phyloP scores from a whole-genome alignment of 2,888 invertebrate genomes.

The Fragum fragum region DNA sequence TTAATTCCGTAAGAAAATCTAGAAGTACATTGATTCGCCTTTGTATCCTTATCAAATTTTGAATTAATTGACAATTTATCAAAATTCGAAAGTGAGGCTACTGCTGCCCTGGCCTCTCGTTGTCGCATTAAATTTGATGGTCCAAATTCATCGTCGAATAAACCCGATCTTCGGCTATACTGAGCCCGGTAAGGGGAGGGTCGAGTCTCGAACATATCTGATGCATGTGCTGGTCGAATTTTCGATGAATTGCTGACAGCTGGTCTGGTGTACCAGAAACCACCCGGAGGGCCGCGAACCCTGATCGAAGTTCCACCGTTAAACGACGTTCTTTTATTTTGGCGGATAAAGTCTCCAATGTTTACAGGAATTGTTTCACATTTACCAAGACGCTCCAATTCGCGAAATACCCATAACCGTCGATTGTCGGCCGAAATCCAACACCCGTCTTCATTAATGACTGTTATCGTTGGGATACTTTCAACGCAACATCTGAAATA shows the following conservation, averaged over 20 bases:
- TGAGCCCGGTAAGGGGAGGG: too few relatives aligned
- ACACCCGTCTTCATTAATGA: background rate
- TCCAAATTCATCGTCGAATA: too few relatives aligned
- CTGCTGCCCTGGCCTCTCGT: too few relatives aligned
- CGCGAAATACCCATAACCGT: constrained; percentile 38
- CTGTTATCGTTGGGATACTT: constrained; percentile 28
- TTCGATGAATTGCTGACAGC: background rate
- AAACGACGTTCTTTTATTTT: constrained; percentile 13
- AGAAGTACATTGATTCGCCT: too few relatives aligned
- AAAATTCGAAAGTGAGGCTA: too few relatives aligned
- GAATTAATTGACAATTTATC: too few relatives aligned
- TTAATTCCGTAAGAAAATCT: too few relatives aligned
- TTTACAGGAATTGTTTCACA: constrained; percentile 13
- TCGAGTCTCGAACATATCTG: too few relatives aligned
- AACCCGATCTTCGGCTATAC: too few relatives aligned
- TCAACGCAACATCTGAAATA: constrained; percentile 22
- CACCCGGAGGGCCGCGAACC: constrained; percentile 21
- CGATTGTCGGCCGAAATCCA: constrained; percentile 39
- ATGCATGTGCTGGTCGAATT: too few relatives aligned
- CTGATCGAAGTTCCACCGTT: constrained; percentile 5
- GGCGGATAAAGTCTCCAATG: background rate
- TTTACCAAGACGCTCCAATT: constrained; percentile 35
- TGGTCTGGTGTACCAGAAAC: constrained; percentile 13
- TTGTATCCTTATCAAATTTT: too few relatives aligned
- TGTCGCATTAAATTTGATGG: too few relatives aligned